A percentile compares a stretch with the other conserved stretches of the same genome.
These are phyloP conservation scores for Cladopsammia gracilis DNA, from an alignment of 64 coral and sea anemone species.

Conservation along the genomic window DNA sequence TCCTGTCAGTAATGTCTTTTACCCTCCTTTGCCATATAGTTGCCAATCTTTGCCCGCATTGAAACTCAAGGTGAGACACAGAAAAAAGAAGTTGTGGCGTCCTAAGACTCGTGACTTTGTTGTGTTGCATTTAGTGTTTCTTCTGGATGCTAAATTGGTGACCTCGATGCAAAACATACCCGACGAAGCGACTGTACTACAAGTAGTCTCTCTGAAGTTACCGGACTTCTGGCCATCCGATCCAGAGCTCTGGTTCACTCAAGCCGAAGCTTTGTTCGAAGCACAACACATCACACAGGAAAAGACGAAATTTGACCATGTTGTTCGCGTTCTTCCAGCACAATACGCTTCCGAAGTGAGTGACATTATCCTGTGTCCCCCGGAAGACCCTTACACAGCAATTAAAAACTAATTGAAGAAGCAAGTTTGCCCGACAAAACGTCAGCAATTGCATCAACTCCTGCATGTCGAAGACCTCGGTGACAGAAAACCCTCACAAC, in stretches of 20 bases:
- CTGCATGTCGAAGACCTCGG: slow-evolving; percentile 31
- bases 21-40: no score
- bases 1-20: no score
- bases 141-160: not conserved
- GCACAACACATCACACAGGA: slow-evolving; percentile 25
- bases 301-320: slow-evolving; percentile 64
- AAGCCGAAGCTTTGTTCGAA: not conserved
- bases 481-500: slow-evolving; percentile 57
- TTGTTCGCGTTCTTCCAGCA: no score
- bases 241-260: not conserved
- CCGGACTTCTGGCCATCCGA: slow-evolving; percentile 7
- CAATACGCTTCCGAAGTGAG: no score
- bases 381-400: slow-evolving; percentile 1
- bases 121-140: no score
- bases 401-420: not conserved
- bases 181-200: not conserved
- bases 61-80: no score
- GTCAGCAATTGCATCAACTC: slow-evolving; percentile 49
- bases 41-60: no score
- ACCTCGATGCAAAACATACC: not conserved
- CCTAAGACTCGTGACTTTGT: no score
- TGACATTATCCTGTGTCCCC: no score
- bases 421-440: no score
- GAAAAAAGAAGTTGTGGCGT: no score
- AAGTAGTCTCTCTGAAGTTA: not conserved